Conservation (phyloP, 1,140 invertebrate species). For the Pogonomyrmex californicus region DNA sequence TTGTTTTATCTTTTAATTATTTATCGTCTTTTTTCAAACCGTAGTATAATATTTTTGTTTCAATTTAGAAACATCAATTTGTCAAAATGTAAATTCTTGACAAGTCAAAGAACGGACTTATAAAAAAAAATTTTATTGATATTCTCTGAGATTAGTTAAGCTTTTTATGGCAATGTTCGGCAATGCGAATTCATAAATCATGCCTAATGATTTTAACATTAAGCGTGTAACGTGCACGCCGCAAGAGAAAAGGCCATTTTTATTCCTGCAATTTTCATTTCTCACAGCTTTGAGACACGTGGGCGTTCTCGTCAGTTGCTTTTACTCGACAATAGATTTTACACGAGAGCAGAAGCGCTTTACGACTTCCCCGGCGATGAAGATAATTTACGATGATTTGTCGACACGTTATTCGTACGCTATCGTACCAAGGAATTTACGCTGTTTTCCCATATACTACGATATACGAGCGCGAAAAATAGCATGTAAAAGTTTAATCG, state of each 20-base stretch:
- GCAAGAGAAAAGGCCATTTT: slow-evolving; percentile 12
- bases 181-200: slow-evolving; percentile 40
- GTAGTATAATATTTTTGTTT: background rate
- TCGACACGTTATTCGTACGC: slow-evolving; percentile 52
- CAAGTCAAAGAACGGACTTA: background rate
- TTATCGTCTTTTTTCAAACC: background rate
- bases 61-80: slow-evolving; percentile 21
- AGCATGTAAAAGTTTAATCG: slow-evolving; percentile 53
- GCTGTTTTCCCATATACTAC: slow-evolving; percentile 7
- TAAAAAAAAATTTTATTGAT: background rate
- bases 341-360: slow-evolving; percentile 61
- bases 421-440: slow-evolving; percentile 55
- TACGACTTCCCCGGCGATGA: slow-evolving; percentile 50
- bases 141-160: background rate
- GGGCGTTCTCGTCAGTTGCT: slow-evolving; percentile 46
- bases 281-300: slow-evolving; percentile 30
- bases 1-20: background rate
- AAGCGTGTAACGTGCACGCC: background rate
- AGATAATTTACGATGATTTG: slow-evolving; percentile 63
- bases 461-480: slow-evolving; percentile 47
- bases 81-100: background rate
- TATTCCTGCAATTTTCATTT: slow-evolving; percentile 45
- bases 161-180: slow-evolving; percentile 7
- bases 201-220: slow-evolving; percentile 49
- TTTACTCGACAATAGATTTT: slow-evolving; percentile 64